Evolutionary conservation across 1,140 invertebrate genomes (phyloP).

Genomic region (Drosophila ironensis): DNA sequence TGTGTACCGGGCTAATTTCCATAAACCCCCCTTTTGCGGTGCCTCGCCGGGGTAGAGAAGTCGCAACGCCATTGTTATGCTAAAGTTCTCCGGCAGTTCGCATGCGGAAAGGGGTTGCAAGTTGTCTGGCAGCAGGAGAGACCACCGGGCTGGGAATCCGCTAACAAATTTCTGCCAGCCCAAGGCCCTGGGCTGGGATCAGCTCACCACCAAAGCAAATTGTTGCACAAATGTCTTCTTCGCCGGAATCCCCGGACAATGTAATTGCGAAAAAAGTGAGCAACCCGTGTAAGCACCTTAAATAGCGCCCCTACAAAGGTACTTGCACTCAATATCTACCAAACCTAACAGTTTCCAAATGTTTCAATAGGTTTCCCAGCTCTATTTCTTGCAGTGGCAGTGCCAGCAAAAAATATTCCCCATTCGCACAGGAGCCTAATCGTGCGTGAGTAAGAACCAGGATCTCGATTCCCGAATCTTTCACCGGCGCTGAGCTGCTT

Average conservation of each 20-base stretch:
- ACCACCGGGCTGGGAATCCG: constrained; percentile 49
- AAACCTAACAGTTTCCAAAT: neutral
- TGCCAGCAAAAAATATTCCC: constrained; percentile 27
- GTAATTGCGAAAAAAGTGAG: constrained; percentile 47
- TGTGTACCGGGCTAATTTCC: constrained; percentile 74
- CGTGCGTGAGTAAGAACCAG: constrained; percentile 42
- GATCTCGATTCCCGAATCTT: constrained; percentile 9
- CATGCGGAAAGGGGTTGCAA: constrained; percentile 55
- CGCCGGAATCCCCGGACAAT: constrained; percentile 17
- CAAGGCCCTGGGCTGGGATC: constrained; percentile 37
- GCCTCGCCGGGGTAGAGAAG: constrained; percentile 35
- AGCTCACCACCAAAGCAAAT: constrained; percentile 77
- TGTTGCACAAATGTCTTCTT: constrained; percentile 60
- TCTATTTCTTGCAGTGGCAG: too few species aligned
- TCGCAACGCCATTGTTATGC: constrained; percentile 77
- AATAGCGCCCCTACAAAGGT: constrained; percentile 54
- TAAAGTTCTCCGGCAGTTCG: constrained; percentile 41
- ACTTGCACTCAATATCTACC: neutral
- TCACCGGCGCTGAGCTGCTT: constrained; percentile 52
- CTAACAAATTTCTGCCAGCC: constrained; percentile 50
- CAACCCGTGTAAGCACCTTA: constrained; percentile 78
- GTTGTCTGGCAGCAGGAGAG: constrained; percentile 1
- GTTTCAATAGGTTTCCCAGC: too few species aligned
- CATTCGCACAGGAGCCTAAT: constrained; percentile 63
- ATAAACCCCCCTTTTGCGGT: constrained; percentile 60